Percentiles rank a stretch among this genome's conserved stretches.
Evolutionary conservation across 2,888 invertebrate genomes (phyloP).

Genomic region (Protophormia terraenovae): DNA sequence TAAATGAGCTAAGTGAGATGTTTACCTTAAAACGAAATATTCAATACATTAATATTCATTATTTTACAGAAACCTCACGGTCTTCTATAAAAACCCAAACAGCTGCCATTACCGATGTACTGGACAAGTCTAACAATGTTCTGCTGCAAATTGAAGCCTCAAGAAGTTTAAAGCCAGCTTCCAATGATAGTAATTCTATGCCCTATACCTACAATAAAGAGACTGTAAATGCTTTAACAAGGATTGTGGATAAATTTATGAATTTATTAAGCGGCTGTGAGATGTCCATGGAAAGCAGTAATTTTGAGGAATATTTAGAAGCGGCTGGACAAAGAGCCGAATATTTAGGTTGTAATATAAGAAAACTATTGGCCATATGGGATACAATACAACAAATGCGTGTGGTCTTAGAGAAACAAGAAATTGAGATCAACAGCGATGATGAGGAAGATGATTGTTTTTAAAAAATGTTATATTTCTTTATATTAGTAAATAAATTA

Average conservation of each 20-base stretch:
- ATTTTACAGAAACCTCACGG: slow-evolving; percentile 68
- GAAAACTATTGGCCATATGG: slow-evolving; percentile 75
- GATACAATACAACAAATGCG: slow-evolving; percentile 72
- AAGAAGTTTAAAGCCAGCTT: slow-evolving; percentile 45
- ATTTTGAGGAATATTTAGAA: slow-evolving; percentile 69
- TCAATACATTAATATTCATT: background rate
- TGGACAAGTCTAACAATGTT: slow-evolving; percentile 77
- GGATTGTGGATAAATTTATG: slow-evolving; percentile 73
- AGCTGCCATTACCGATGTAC: slow-evolving; percentile 73
- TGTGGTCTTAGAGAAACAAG: slow-evolving; percentile 35
- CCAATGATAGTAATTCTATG: slow-evolving; percentile 13
- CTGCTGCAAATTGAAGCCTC: slow-evolving; percentile 76
- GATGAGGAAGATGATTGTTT: slow-evolving; percentile 31
- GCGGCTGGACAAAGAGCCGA: slow-evolving; percentile 72
- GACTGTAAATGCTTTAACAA: slow-evolving; percentile 71
- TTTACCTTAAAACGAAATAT: background rate
- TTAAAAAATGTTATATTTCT: background rate
- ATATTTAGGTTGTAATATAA: slow-evolving; percentile 73
- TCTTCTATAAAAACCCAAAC: slow-evolving; percentile 71
- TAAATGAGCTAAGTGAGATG: slow-evolving; percentile 73
- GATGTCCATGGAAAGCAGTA: slow-evolving; percentile 39
- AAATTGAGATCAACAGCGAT: slow-evolving; percentile 39
- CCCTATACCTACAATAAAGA: slow-evolving; percentile 72
- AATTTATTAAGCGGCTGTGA: slow-evolving; percentile 65
- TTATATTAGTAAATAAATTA: slow-evolving; percentile 25